Percentiles rank a stretch among this genome's conserved stretches.
phyloP scores from a whole-genome alignment of 2,888 invertebrate species.

The Lasius platythorax region DNA sequence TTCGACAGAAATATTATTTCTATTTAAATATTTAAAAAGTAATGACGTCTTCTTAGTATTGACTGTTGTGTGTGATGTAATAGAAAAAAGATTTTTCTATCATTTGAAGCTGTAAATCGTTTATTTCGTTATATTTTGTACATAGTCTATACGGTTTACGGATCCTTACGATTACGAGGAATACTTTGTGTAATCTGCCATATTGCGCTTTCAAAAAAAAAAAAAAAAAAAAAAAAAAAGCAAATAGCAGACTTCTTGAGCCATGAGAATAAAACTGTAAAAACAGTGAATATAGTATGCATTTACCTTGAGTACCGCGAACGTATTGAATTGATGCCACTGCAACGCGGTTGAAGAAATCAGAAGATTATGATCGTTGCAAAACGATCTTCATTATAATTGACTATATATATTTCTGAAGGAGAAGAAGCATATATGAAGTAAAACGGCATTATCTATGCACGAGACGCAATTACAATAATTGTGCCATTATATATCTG shows the following conservation, averaged over 20 bases:
- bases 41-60: neutral
- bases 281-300: slow-evolving; percentile 43
- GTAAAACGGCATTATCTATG: slow-evolving; percentile 61
- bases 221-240: neutral
- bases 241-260: neutral
- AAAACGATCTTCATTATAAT: slow-evolving; percentile 65
- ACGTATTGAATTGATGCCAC: slow-evolving; percentile 36
- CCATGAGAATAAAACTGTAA: slow-evolving; percentile 48
- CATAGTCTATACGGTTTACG: neutral
- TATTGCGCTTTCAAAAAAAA: neutral
- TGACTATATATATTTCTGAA: slow-evolving; percentile 42
- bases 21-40: neutral
- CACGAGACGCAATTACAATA: slow-evolving; percentile 61
- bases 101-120: neutral
- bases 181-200: neutral
- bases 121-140: neutral
- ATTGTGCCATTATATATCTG: slow-evolving; percentile 45
- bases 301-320: slow-evolving; percentile 58
- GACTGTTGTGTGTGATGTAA: neutral
- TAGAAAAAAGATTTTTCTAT: neutral
- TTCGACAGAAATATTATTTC: neutral
- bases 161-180: neutral
- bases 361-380: slow-evolving; percentile 57
- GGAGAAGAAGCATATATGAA: slow-evolving; percentile 44
- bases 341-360: slow-evolving; percentile 41